These are phyloP conservation scores for Drosophila parabipectinata DNA, from an alignment of 1,140 invertebrate genomes.

Conservation along the genomic window DNA sequence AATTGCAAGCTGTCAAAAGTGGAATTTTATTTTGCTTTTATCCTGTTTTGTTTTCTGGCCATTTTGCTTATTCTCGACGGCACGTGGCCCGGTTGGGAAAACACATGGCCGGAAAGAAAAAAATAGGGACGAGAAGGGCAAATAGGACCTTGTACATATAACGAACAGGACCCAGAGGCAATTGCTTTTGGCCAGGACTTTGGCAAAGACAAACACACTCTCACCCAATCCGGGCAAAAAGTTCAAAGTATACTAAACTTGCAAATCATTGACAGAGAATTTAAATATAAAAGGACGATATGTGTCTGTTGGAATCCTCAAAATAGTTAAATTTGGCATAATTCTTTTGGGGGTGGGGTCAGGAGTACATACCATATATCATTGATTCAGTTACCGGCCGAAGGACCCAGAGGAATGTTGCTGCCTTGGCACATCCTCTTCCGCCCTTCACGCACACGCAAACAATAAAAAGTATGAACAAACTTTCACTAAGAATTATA, in stretches of 20 bases:
- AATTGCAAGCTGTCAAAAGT: slow-evolving; percentile 69
- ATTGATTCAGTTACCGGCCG: slow-evolving; percentile 5
- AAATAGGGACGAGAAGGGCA: too few relatives aligned
- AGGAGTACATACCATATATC: slow-evolving; percentile 38
- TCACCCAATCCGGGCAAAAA: slow-evolving; percentile 14
- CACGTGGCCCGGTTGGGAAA: slow-evolving; percentile 41
- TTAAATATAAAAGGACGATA: slow-evolving; percentile 18
- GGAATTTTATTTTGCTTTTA: slow-evolving; percentile 44
- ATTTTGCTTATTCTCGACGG: slow-evolving; percentile 17
- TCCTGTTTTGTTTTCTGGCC: slow-evolving; percentile 45
- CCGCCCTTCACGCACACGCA: slow-evolving; percentile 48
- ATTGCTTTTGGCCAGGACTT: slow-evolving; percentile 17
- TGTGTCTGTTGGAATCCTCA: slow-evolving; percentile 9
- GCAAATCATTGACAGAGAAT: slow-evolving; percentile 33
- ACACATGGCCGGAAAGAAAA: slow-evolving; percentile 27
- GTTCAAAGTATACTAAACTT: slow-evolving; percentile 18
- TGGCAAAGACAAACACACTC: slow-evolving; percentile 6
- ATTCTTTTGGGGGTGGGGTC: slow-evolving; percentile 20
- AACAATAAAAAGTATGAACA: slow-evolving; percentile 51
- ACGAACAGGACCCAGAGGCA: slow-evolving; percentile 21
- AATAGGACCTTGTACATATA: slow-evolving; percentile 18
- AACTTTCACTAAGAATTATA: slow-evolving; percentile 58
- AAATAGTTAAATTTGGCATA: slow-evolving; percentile 31
- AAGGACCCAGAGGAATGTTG: neutral
- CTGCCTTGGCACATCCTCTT: slow-evolving; percentile 10